These are phyloP conservation scores for Anthrax anthrax DNA, from an alignment of 2,888 invertebrate genomes.

Conservation along the genomic window DNA sequence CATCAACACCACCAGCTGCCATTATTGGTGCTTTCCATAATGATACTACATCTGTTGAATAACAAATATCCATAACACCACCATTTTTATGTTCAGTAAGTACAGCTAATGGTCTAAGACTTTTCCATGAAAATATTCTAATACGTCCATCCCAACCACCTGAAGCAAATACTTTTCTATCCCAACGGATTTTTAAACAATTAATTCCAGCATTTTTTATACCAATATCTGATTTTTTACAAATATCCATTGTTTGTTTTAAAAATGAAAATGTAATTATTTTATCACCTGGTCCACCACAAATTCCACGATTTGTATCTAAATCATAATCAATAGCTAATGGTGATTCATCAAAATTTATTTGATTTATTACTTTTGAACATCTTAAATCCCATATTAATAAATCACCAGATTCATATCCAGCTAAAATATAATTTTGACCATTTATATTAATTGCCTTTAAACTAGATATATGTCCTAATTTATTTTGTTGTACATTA, in stretches of 20 bases:
- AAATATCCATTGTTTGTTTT: conserved; percentile 32
- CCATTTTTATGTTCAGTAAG: conserved; percentile 57
- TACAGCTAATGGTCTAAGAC: conserved; percentile 53
- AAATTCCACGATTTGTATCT: conserved; percentile 48
- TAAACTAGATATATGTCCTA: conserved; percentile 45
- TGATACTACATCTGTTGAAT: conserved; percentile 48
- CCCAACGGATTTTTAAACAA: conserved; percentile 49
- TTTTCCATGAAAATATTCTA: conserved; percentile 65
- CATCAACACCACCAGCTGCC: conserved; percentile 62
- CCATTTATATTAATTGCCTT: conserved; percentile 34
- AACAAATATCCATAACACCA: conserved; percentile 57
- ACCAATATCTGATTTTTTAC: conserved; percentile 44
- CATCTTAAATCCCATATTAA: conserved; percentile 55
- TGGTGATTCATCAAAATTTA: conserved; percentile 44
- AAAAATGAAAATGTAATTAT: conserved; percentile 26
- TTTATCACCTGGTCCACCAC: conserved; percentile 37
- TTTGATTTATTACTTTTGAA: conserved; percentile 32
- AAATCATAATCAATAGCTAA: conserved; percentile 59
- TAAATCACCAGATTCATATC: conserved; percentile 61
- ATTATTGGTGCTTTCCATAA: conserved; percentile 62
- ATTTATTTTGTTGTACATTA: conserved; percentile 23
- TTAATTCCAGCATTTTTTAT: conserved; percentile 64
- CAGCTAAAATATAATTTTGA: conserved; percentile 46
- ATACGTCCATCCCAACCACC: conserved; percentile 67
- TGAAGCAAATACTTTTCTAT: conserved; percentile 56